Evolutionary conservation across 2,113 vertebrate genomes (phyloP), one percentile per base, ranked within the genome.

Genomic region (Ciconia maguari): DNA sequence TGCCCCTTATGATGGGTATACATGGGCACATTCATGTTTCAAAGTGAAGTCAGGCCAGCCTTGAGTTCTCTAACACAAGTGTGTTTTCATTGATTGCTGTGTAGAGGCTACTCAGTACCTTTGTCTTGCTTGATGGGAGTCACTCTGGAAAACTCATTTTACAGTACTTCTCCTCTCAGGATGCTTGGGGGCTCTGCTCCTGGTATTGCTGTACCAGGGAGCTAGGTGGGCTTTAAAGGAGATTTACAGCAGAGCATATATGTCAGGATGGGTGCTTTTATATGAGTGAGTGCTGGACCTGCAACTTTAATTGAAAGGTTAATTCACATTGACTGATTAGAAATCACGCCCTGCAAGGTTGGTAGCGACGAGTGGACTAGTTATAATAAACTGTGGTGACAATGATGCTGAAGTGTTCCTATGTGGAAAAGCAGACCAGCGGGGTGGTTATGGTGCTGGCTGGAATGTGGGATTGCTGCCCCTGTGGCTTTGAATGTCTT

Each of bases 21-120:
- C 2, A 0, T 6, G 5, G 1, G 2, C 42, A 55, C 36, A 15
- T 25, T 57, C 0, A 0, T 27, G 26, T 90, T 85, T 72, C 46
- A 22, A 26, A 71, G 51, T 13, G 52, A 85, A 38, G 26, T 21
- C 20, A 41, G 68, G 38, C 52, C 52, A 64, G 26, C 34, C n/a
- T 42, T 15, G 26, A 70, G 52, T 44, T 81, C 57, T 44, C 24
- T 42, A 26, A 36, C 18, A 34, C 17, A 42, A 34, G 9, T 0
- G 5, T 42, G 16, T 75, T 93, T 80, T 55, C 49, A 48, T 0
- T n/a, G 57, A 27, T 41, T 55, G n/a, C 30, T 76, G n/a, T 44
- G 18, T 36, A 9, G 21, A 60, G 42, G n/a, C 38, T 76, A 13
- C 7, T 55, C 27, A 68, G 71, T 34, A 44, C 41, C 57, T 88